Conservation (phyloP, 2,888 invertebrate species). For the Synergus laeviventris region DNA sequence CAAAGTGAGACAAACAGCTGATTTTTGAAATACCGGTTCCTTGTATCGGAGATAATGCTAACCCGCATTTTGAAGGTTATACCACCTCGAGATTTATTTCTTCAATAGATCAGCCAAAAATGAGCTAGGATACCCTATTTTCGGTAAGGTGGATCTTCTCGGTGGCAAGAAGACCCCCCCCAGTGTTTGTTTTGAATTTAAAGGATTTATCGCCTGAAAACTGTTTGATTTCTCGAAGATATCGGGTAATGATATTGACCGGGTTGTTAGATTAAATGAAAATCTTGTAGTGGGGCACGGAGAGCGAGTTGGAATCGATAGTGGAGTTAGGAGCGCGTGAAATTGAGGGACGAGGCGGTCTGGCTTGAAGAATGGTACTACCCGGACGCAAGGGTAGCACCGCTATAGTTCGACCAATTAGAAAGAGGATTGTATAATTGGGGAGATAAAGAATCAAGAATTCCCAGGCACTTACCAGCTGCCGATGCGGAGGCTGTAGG, state of each 20-base stretch:
- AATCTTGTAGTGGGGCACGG: neutral
- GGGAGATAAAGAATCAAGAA: slow-evolving; percentile 71
- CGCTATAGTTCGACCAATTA: slow-evolving; percentile 65
- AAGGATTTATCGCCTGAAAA: neutral
- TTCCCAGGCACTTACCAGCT: slow-evolving; percentile 73
- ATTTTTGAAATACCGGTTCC: too few relatives aligned
- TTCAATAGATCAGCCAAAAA: neutral
- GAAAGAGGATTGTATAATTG: slow-evolving; percentile 72
- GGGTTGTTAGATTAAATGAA: slow-evolving; percentile 1
- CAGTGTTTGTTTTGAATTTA: neutral
- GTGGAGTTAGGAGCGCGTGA: slow-evolving; percentile 42
- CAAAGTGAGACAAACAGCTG: neutral
- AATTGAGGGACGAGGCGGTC: slow-evolving; percentile 42
- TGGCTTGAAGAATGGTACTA: slow-evolving; percentile 29
- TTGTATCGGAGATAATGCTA: too few relatives aligned
- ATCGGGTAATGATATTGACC: slow-evolving; percentile 10
- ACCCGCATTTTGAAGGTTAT: neutral
- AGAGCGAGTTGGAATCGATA: slow-evolving; percentile 40
- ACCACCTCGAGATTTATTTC: neutral
- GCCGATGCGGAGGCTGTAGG: slow-evolving; percentile 55
- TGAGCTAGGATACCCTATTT: neutral
- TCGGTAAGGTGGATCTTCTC: neutral
- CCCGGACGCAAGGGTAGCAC: slow-evolving; percentile 48
- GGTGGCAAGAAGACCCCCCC: neutral
- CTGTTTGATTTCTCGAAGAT: neutral